phyloP scores from a whole-genome alignment of 2,797 vertebrate species.

The Sebastes oblongus region DNA sequence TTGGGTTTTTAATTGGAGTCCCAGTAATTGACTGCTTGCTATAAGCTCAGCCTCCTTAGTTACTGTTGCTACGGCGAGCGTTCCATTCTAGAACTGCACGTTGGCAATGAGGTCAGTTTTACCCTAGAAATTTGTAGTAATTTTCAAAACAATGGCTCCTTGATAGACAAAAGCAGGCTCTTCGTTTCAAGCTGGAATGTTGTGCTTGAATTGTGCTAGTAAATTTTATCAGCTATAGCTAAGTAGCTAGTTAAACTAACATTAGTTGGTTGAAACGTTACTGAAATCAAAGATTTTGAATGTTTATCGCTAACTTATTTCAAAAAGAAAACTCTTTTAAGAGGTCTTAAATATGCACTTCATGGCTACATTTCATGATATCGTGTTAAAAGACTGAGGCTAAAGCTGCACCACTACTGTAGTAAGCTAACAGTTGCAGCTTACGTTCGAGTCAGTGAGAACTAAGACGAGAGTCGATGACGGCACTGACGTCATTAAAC shows the following conservation, averaged over 20 bases:
- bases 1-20: neutral
- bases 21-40: neutral
- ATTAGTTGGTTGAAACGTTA: neutral
- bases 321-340: neutral
- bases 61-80: neutral
- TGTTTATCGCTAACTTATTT: neutral
- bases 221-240: neutral
- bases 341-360: neutral
- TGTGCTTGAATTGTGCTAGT: no score
- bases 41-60: neutral
- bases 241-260: neutral
- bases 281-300: neutral
- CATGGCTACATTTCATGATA: neutral
- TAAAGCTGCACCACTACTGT: neutral
- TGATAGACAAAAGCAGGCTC: no score
- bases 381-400: neutral
- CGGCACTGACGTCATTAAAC: neutral
- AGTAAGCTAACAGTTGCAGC: neutral
- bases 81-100: neutral
- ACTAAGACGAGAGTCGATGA: no score
- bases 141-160: neutral
- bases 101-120: fast-evolving
- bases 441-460: neutral
- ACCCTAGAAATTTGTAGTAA: no score
- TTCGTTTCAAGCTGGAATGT: fast-evolving